Evolutionary conservation across 2,113 vertebrate genomes (phyloP), one percentile per base, ranked within the genome.

Genomic region (Porphyrio hochstetteri): DNA sequence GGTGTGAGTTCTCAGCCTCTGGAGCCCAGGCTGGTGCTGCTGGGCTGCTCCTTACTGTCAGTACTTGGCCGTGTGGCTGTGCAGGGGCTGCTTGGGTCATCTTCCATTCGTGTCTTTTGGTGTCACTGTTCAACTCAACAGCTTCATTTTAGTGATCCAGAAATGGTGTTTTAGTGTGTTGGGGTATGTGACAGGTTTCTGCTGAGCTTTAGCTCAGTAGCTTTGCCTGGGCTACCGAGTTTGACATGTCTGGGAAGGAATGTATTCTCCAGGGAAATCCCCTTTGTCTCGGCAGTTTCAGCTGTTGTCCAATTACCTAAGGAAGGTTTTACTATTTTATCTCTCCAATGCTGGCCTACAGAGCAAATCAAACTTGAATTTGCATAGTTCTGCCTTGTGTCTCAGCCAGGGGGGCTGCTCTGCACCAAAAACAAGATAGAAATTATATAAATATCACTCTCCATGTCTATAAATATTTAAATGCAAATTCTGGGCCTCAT

Each of bases 161-260:
- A 64, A 88, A 57, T 40, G 11, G 3, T 38, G 55, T 82, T 96
- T 86, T 76, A 69, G 78, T 61, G 79, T 91, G 21, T 92, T 82
- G 76, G 92, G 42, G 25, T 74, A 23, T 42, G 59, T 92, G 77
- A 88, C 95, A 95, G 82, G 23, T 70, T 95, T 92, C 93, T 91
- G 74, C 93, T 89, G 68, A 60, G 74, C 46, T 79, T 95, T 57
- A 94, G 88, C 71, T 94, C 65, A 4, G 27, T 72, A 92, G 64
- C 68, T 82, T 61, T 81, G 64, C 72, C 78, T 91, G 44, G 38
- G 46, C 85, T 93, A 69, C 79, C 67, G 60, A 50, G 78, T 92
- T 85, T 95, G 95, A 96, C 96, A 85, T 98, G 86, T 96, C 77
- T 79, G 36, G 69, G 82, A 78, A 97, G 93, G 95, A 91, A 92